A percentile compares a stretch with the other conserved stretches of the same genome.
Conservation (phyloP, 2,797 vertebrate genomes). For the Gorsachius magnificus region DNA sequence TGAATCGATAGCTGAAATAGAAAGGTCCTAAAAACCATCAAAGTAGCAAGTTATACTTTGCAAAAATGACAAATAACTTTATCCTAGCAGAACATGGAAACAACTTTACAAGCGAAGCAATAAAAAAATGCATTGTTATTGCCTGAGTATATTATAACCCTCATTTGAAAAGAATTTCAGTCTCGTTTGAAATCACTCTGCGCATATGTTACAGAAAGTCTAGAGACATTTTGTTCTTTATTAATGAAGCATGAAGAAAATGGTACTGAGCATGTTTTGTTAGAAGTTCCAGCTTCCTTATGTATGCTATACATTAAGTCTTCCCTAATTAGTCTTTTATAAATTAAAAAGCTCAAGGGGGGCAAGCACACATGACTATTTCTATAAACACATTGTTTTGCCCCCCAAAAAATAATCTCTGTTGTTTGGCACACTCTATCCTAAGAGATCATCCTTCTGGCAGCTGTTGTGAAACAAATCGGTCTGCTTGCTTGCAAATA, state of each 20-base stretch:
- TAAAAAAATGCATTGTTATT: constrained; percentile 44
- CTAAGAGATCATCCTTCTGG: neutral
- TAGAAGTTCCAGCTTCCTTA: constrained; percentile 3
- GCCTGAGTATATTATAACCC: constrained; percentile 36
- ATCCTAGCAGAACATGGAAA: constrained; percentile 21
- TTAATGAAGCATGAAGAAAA: constrained; percentile 63
- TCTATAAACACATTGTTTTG: neutral
- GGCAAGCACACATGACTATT: neutral
- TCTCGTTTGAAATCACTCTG: constrained; percentile 47
- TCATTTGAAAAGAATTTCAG: constrained; percentile 47
- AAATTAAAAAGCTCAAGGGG: neutral
- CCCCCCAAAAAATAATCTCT: neutral
- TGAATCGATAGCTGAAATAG: constrained; percentile 36
- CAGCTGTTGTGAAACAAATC: neutral
- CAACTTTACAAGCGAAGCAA: constrained; percentile 41
- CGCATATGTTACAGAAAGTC: constrained; percentile 55
- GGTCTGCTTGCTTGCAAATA: neutral
- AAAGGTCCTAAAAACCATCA: constrained; percentile 35
- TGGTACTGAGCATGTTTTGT: neutral
- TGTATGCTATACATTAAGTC: neutral
- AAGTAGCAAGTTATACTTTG: constrained; percentile 32
- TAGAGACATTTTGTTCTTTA: constrained; percentile 59
- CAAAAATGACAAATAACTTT: constrained; percentile 59
- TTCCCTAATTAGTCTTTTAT: constrained; percentile 20
- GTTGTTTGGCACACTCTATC: neutral